phyloP scores from a whole-genome alignment of 2,113 vertebrate genomes.

The Rhinolophus ferrumequinum region DNA sequence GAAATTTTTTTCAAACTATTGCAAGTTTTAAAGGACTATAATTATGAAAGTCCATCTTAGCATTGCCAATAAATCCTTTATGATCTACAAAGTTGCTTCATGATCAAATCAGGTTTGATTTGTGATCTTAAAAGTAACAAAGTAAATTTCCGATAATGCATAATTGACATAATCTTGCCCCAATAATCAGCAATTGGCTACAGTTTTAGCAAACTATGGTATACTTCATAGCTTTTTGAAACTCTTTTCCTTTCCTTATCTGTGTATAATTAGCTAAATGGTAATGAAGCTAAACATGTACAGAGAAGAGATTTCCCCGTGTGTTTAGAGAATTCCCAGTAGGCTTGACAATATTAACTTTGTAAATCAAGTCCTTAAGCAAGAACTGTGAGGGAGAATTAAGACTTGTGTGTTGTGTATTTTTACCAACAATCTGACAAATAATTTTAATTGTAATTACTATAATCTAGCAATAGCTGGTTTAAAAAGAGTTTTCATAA shows the following conservation, averaged over 20 bases:
- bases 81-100: neutral
- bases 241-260: neutral
- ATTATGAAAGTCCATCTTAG: neutral
- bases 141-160: neutral
- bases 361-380: neutral
- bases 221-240: neutral
- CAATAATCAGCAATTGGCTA: neutral
- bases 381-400: neutral
- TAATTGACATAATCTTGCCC: neutral
- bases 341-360: neutral
- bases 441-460: constrained; percentile 20
- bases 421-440: neutral
- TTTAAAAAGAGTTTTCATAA: neutral
- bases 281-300: neutral
- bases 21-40: neutral
- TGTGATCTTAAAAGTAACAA: neutral
- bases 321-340: neutral
- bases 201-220: neutral
- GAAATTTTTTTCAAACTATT: neutral
- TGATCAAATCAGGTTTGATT: neutral
- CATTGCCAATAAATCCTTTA: neutral
- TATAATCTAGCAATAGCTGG: neutral
- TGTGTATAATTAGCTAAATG: neutral
- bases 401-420: neutral
- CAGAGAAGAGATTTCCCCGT: neutral